Evolutionary conservation across 2,797 vertebrate genomes (phyloP).

Genomic region (Petrocephalus schoutedeni): DNA sequence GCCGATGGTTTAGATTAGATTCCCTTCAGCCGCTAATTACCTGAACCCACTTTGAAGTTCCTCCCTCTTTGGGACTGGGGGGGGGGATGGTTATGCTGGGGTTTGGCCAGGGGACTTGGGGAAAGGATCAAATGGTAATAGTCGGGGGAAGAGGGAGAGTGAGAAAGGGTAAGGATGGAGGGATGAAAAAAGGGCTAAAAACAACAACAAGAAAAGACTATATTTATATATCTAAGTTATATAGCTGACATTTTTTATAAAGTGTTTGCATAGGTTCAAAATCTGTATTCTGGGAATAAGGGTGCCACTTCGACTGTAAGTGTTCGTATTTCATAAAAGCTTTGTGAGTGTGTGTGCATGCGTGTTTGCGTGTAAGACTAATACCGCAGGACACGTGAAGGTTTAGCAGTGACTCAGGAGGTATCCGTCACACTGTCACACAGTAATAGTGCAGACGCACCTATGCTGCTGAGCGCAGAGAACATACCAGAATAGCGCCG

Average conservation of each 20-base stretch:
- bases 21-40: constrained; percentile 85
- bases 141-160: constrained; percentile 56
- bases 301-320: background rate
- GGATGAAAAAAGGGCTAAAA: background rate
- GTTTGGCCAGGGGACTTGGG: constrained; percentile 70
- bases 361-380: background rate
- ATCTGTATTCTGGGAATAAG: background rate
- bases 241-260: constrained; percentile 1
- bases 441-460: background rate
- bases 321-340: background rate
- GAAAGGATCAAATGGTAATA: constrained; percentile 67
- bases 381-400: background rate
- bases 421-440: background rate
- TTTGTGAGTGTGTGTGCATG: background rate
- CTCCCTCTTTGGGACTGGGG: constrained; percentile 70
- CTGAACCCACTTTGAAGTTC: constrained; percentile 80
- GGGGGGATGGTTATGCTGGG: constrained; percentile 59
- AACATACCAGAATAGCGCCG: background rate
- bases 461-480: background rate
- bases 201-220: constrained; percentile 10
- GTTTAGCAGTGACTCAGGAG: background rate
- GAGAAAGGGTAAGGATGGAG: constrained; percentile 42
- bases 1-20: constrained; percentile 79
- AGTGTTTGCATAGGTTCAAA: background rate
- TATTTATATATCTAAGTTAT: constrained; percentile 15